phyloP scores from a whole-genome alignment of 1,140 invertebrate species.

The Bombyx mandarina region DNA sequence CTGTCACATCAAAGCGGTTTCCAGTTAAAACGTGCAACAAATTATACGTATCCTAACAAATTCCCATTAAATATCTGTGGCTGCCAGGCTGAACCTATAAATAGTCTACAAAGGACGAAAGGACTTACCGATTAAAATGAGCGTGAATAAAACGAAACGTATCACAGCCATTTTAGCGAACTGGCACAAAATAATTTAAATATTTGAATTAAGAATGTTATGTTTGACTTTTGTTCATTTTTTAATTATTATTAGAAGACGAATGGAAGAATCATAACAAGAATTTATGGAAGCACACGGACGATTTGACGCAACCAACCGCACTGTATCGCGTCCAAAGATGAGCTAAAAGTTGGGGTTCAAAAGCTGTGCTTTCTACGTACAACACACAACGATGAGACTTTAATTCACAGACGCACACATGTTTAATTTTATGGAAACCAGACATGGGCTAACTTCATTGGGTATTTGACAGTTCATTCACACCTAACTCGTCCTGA shows the following conservation, averaged over 20 bases:
- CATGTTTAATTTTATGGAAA: constrained; percentile 9
- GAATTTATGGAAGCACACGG: constrained; percentile 9
- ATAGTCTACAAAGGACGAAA: constrained; percentile 46
- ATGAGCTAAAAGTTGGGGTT: constrained; percentile 22
- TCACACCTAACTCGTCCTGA: constrained; percentile 27
- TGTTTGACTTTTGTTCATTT: constrained; percentile 25
- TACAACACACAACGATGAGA: constrained; percentile 30
- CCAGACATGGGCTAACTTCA: constrained; percentile 61
- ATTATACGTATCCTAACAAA: constrained; percentile 46
- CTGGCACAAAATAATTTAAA: constrained; percentile 20
- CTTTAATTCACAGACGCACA: constrained; percentile 21
- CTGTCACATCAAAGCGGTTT: constrained; percentile 39
- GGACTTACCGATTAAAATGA: constrained; percentile 55
- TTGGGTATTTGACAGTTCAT: constrained; percentile 59
- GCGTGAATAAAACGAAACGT: constrained; percentile 37
- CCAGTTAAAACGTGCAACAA: constrained; percentile 38
- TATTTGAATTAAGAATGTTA: constrained; percentile 18
- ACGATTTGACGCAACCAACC: constrained; percentile 18
- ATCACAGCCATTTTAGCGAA: constrained; percentile 41
- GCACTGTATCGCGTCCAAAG: constrained; percentile 15
- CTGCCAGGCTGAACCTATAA: constrained; percentile 44
- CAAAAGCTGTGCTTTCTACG: constrained; percentile 37
- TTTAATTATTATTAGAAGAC: constrained; percentile 18
- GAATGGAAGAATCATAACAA: background rate
- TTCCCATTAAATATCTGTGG: constrained; percentile 49